These are phyloP conservation scores for Thrips palmi DNA, from an alignment of 1,140 invertebrate genomes.

Conservation along the genomic window DNA sequence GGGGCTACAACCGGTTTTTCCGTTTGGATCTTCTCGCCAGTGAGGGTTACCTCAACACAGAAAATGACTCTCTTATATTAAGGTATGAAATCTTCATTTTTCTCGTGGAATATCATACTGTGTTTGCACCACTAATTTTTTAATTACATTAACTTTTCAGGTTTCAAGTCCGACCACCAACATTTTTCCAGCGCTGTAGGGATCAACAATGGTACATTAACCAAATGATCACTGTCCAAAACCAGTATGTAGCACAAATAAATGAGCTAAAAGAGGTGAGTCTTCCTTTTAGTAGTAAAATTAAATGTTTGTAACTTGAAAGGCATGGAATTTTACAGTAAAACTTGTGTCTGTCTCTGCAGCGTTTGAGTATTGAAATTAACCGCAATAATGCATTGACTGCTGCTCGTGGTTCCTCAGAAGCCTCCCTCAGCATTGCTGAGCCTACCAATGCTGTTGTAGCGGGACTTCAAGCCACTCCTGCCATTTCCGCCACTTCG, in stretches of 20 bases:
- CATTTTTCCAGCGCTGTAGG: conserved; percentile 80
- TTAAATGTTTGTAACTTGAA: too few relatives aligned
- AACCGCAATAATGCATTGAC: too few relatives aligned
- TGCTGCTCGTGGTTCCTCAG: too few relatives aligned
- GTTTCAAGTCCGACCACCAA: conserved; percentile 83
- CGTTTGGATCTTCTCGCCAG: conserved; percentile 71
- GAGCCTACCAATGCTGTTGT: too few relatives aligned
- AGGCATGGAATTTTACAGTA: too few relatives aligned
- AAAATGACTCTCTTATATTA: conserved; percentile 53
- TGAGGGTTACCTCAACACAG: conserved; percentile 70
- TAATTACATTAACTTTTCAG: conserved; percentile 23
- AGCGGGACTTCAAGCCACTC: too few relatives aligned
- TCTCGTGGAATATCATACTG: not conserved
- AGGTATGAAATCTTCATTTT: conserved; percentile 26
- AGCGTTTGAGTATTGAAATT: too few relatives aligned
- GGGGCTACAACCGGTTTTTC: conserved; percentile 92
- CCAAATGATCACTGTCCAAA: conserved; percentile 61
- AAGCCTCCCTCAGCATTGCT: too few relatives aligned
- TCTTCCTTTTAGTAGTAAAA: too few relatives aligned
- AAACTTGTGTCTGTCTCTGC: too few relatives aligned
- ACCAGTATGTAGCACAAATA: conserved; percentile 60
- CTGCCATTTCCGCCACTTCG: too few relatives aligned
- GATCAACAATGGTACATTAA: conserved; percentile 90
- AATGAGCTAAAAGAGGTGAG: conserved; percentile 76
- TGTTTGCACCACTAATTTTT: not conserved